A percentile compares a stretch with the other conserved stretches of the same genome.
Evolutionary conservation across 2,888 invertebrate genomes (phyloP).

Genomic region (Mythimna impura): DNA sequence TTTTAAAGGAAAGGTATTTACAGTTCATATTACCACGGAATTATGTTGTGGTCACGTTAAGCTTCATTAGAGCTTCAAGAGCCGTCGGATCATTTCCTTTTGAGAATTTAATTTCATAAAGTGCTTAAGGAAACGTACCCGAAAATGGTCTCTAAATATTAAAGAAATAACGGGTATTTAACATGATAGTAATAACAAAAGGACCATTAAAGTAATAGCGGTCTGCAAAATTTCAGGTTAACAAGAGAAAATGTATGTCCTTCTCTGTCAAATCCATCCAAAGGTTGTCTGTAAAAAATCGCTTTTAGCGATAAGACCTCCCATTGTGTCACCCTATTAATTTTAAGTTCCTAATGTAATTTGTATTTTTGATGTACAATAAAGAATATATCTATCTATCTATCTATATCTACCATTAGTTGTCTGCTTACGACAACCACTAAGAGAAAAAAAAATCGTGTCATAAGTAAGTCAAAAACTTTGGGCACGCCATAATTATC

Average conservation of each 20-base stretch:
- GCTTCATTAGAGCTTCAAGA: not conserved
- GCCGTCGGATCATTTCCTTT: slow-evolving; percentile 29
- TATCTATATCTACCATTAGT: not conserved
- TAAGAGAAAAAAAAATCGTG: not conserved
- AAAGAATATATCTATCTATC: too few relatives aligned
- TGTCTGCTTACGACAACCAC: too few relatives aligned
- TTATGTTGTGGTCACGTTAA: slow-evolving; percentile 36
- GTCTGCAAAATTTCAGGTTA: not conserved
- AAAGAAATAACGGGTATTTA: slow-evolving; percentile 13
- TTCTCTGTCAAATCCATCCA: too few relatives aligned
- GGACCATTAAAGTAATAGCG: not conserved
- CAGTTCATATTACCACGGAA: slow-evolving; percentile 17
- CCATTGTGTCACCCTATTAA: too few relatives aligned
- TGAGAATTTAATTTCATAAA: slow-evolving; percentile 41
- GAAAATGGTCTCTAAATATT: slow-evolving; percentile 18
- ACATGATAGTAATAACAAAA: slow-evolving; percentile 21
- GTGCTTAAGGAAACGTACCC: slow-evolving; percentile 24
- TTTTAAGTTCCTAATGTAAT: too few relatives aligned
- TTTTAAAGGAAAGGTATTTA: slow-evolving; percentile 22
- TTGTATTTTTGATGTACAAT: too few relatives aligned
- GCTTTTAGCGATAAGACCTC: too few relatives aligned
- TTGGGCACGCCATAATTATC: too few relatives aligned
- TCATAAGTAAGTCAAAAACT: not conserved
- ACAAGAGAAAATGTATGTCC: not conserved
- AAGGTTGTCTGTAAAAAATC: too few relatives aligned